Conservation (phyloP, 2,113 vertebrate species). For the Gyps fulvus region DNA sequence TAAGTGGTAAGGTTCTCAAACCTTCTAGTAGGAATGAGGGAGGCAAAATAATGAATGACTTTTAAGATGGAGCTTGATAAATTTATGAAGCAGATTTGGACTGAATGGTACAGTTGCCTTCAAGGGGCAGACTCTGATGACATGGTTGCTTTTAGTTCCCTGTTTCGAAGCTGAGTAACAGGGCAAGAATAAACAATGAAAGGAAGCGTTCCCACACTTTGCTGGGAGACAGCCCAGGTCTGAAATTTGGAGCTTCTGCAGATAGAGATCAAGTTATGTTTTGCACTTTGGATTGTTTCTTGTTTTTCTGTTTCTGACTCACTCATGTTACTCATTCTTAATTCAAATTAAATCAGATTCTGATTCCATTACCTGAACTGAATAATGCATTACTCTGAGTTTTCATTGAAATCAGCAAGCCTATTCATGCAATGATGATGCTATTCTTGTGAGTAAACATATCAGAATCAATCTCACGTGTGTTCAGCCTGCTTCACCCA, state of each 20-base stretch:
- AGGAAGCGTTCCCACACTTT: rapidly evolving
- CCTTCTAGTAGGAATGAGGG: neutral
- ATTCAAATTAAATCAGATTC: slow-evolving; percentile 30
- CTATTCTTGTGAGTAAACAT: slow-evolving; percentile 22
- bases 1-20: neutral
- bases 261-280: neutral
- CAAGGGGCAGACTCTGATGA: neutral
- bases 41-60: neutral
- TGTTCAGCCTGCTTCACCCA: neutral
- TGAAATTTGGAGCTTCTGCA: neutral
- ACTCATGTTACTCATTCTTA: neutral
- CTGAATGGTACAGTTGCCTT: neutral
- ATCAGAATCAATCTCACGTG: neutral
- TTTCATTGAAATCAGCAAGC: slow-evolving; percentile 2
- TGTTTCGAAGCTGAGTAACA: neutral
- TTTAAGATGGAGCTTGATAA: neutral
- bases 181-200: neutral
- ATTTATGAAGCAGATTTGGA: neutral
- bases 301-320: neutral
- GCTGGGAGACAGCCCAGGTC: neutral
- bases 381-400: slow-evolving; percentile 24
- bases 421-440: neutral
- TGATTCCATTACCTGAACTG: neutral
- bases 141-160: neutral
- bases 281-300: neutral